These are phyloP conservation scores for Notoglanidium macrostoma DNA, from an alignment of 2,797 vertebrate genomes.

Conservation along the genomic window DNA sequence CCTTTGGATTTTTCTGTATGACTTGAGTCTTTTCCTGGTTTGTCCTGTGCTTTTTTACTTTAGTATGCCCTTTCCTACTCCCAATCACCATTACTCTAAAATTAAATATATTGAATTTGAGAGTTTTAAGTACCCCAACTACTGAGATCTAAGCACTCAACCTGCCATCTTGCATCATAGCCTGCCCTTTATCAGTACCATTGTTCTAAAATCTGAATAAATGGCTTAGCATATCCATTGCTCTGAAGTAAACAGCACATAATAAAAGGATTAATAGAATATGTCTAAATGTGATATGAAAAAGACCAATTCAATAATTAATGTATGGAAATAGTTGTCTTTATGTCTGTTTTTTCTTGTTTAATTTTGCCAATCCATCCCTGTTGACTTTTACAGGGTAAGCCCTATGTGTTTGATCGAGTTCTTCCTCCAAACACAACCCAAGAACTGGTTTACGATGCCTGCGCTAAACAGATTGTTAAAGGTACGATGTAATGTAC, in stretches of 20 bases:
- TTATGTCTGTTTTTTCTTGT: not conserved
- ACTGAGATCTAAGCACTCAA: not conserved
- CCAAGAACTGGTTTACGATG: constrained; percentile 90
- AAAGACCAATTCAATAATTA: not conserved
- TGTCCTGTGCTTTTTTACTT: not conserved
- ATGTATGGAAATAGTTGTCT: not conserved
- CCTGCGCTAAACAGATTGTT: constrained; percentile 90
- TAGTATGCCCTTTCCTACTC: not conserved
- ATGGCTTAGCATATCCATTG: not conserved
- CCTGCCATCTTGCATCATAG: not conserved
- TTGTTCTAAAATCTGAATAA: not conserved
- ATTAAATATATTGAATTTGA: not conserved
- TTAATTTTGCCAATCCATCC: not conserved
- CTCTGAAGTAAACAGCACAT: not conserved
- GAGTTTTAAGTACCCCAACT: not conserved
- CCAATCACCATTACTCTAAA: not conserved
- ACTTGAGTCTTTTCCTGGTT: not conserved
- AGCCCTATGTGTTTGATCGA: constrained; percentile 87
- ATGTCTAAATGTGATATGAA: not conserved
- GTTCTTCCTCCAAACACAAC: constrained; percentile 86
- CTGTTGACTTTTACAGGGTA: constrained; percentile 75
- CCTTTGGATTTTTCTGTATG: not conserved
- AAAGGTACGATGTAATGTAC: constrained; percentile 75
- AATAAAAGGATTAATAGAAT: not conserved
- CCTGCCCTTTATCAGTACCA: too few species aligned